A percentile compares a stretch with the other conserved stretches of the same genome.
Conservation (phyloP, 2,797 vertebrate genomes). For the Silurus aristotelis region DNA sequence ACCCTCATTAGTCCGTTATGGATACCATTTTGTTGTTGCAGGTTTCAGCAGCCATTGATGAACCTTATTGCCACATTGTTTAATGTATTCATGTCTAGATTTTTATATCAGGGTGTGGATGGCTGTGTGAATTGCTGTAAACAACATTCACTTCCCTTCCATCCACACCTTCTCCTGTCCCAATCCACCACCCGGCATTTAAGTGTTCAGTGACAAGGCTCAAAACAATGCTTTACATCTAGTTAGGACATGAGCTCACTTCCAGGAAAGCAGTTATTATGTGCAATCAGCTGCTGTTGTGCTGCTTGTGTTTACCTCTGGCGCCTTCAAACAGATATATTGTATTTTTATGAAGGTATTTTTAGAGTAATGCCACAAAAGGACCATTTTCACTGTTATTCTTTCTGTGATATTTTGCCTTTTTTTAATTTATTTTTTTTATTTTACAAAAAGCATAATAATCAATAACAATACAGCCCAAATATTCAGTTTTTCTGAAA, state of each 20-base stretch:
- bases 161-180: constrained; percentile 41
- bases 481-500: background rate
- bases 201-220: constrained; percentile 5
- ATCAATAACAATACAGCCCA: background rate
- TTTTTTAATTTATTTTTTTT: too few relatives aligned
- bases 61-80: constrained; percentile 3
- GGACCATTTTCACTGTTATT: background rate
- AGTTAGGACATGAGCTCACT: constrained; percentile 34
- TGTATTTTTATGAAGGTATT: background rate
- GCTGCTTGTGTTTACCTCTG: background rate
- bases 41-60: constrained; percentile 12
- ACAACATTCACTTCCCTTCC: constrained; percentile 31
- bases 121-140: constrained; percentile 23
- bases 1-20: background rate
- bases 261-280: constrained; percentile 26
- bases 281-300: constrained; percentile 7
- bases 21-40: background rate
- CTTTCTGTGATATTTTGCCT: background rate
- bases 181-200: background rate
- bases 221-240: constrained; percentile 5
- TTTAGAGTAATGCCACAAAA: background rate
- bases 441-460: background rate
- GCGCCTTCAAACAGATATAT: background rate
- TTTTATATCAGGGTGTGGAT: constrained; percentile 24
- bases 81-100: constrained; percentile 21